A percentile compares a stretch with the other conserved stretches of the same genome.
Conservation (phyloP, 2,797 vertebrate species). For the Amblyraja radiata region DNA sequence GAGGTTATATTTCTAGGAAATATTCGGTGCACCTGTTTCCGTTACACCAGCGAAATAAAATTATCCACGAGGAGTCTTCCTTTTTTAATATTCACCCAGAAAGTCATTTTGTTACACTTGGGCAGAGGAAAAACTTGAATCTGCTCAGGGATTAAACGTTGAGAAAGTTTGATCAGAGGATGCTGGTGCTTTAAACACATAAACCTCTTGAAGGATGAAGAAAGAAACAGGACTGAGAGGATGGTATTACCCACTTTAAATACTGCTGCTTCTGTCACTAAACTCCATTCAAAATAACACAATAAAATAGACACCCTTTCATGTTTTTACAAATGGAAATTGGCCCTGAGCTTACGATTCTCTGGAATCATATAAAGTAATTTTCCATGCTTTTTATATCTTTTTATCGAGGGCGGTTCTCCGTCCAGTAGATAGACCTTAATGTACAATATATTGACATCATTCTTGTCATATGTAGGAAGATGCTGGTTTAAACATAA, state of each 20-base stretch:
- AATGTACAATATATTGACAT: neutral
- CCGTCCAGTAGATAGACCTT: neutral
- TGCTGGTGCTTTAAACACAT: neutral
- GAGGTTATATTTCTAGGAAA: too few relatives aligned
- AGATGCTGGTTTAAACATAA: too few relatives aligned
- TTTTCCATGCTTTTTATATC: neutral
- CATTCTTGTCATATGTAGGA: too few relatives aligned
- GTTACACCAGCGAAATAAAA: too few relatives aligned
- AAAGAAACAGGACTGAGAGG: neutral
- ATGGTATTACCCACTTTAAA: neutral
- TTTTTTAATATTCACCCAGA: neutral
- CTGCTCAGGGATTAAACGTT: neutral
- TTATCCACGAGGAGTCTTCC: neutral
- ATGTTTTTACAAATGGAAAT: neutral
- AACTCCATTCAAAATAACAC: neutral
- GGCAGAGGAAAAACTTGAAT: neutral
- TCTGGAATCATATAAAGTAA: neutral
- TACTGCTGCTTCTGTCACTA: neutral
- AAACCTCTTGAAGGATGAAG: neutral
- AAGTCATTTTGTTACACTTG: neutral
- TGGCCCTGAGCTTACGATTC: neutral
- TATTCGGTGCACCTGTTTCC: neutral
- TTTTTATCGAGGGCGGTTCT: neutral
- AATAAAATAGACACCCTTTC: neutral
- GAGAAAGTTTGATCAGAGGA: too few relatives aligned